Conservation (phyloP, 2,888 invertebrate species). For the Unio delphinus region DNA sequence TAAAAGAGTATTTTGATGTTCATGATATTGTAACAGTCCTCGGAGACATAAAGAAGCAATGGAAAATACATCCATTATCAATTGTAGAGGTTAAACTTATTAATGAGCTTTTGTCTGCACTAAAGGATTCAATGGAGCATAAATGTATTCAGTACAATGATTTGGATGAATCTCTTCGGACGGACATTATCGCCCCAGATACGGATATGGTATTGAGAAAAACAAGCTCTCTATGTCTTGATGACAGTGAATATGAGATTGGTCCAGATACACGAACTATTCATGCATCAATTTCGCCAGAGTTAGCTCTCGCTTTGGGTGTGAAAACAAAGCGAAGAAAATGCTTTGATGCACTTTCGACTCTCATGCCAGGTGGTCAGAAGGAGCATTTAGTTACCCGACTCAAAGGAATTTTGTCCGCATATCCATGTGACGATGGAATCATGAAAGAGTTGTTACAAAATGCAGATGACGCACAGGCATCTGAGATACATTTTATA, state of each 20-base stretch:
- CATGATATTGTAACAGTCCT: constrained; percentile 13
- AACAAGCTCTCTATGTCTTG: constrained; percentile 38
- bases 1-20: constrained; percentile 15
- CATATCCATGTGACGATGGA: constrained; percentile 62
- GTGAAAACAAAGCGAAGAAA: constrained; percentile 31
- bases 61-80: constrained; percentile 14
- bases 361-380: constrained; percentile 61
- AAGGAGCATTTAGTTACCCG: constrained; percentile 60
- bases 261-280: constrained; percentile 34
- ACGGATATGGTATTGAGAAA: constrained; percentile 28
- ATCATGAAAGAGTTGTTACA: constrained; percentile 67
- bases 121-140: constrained; percentile 9
- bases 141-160: constrained; percentile 4
- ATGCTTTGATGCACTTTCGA: constrained; percentile 11
- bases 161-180: constrained; percentile 14
- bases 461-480: constrained; percentile 66
- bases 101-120: constrained; percentile 17
- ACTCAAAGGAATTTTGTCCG: constrained; percentile 54
- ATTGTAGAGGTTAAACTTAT: constrained; percentile 14
- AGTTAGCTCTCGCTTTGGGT: constrained; percentile 48
- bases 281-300: constrained; percentile 43
- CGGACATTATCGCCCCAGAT: constrained; percentile 36
- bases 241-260: constrained; percentile 42
- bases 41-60: constrained; percentile 2
- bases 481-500: constrained; percentile 63